These are phyloP conservation scores for Netelia melanura DNA, from an alignment of 2,888 invertebrate species.

Conservation along the genomic window DNA sequence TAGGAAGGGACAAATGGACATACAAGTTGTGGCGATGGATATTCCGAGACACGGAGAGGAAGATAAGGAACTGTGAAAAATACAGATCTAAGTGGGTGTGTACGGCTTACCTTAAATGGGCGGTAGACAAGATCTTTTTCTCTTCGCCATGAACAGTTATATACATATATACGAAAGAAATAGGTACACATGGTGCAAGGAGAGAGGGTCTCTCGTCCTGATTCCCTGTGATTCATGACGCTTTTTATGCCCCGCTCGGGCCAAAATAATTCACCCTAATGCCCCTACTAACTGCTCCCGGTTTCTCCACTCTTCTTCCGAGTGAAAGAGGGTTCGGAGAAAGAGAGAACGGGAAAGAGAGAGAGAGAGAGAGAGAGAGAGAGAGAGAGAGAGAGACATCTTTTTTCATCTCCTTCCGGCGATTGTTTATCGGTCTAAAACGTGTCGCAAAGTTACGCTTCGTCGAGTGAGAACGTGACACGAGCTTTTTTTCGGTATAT, in stretches of 20 bases:
- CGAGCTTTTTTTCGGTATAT: neutral
- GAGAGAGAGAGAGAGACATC: neutral
- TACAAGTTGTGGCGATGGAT: constrained; percentile 44
- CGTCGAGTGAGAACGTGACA: constrained; percentile 54
- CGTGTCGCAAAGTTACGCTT: constrained; percentile 72
- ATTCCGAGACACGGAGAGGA: constrained; percentile 15
- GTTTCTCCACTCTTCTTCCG: constrained; percentile 67
- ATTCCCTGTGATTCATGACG: constrained; percentile 81
- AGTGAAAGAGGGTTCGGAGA: constrained; percentile 10
- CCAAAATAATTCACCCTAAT: constrained; percentile 84
- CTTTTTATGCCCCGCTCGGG: constrained; percentile 78
- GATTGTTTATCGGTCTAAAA: constrained; percentile 82
- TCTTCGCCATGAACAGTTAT: constrained; percentile 54
- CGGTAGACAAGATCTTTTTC: constrained; percentile 75
- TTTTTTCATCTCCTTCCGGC: constrained; percentile 61
- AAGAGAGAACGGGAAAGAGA: neutral
- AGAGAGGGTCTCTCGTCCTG: constrained; percentile 73
- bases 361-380: neutral
- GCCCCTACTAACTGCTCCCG: constrained; percentile 82
- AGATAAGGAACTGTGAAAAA: constrained; percentile 65
- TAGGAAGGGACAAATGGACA: constrained; percentile 49
- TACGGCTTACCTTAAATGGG: constrained; percentile 73
- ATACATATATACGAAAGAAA: constrained; percentile 50
- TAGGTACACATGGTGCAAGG: constrained; percentile 16
- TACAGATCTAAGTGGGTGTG: constrained; percentile 75